Base-by-base conservation (phyloP, 2,113 vertebrate genomes). In the Podarcis cretensis region DNA sequence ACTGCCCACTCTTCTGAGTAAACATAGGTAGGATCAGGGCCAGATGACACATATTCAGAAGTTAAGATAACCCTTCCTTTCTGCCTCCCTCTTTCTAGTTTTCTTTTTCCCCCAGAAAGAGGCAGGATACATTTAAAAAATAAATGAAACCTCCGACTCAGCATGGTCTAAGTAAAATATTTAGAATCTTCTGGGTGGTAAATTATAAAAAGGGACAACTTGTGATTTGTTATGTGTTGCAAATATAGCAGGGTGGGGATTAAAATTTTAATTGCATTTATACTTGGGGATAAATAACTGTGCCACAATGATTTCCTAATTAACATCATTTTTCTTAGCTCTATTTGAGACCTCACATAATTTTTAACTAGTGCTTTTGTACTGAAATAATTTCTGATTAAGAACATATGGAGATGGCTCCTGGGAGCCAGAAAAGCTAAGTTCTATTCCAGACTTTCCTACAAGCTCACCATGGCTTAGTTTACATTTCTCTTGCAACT, bases 381-480 rank as follows among this genome's bases (percentile, higher is more conserved):
- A 94, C 89, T 82, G 76, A 94, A 94, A 81, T 85, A 88, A 92
- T 85, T 95, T 68, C 82, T 89, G 79, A 82, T 93, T 91, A 90
- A 43, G 23, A 81, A 89, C 57, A 73, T 40, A 89, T 82, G 68
- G 77, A 35, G 48, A 81, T 59, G 65, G 12, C 43, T 81, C 32
- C 68, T 57, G 66, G 66, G 78, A 87, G 43, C n/a, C 43, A 73
- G 66, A 73, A 59, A 69, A 20, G 27, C 35, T 87, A 25, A 81
- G 32, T 63, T 87, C 68, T 57, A 32, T 23, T 87, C 81, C 27
- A 87, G 32, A 12, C 32, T 59, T 81, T n/a, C 68, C 32, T 37
- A 27, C 25, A 73, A 74, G 54, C 48, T 87, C 54, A n/a, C 32
- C 40, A 21, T 63, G 68, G 59, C 54, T 73, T 48, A 37, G 32